phyloP scores from a whole-genome alignment of 2,888 invertebrate species.

The Trissoscelio sp. region DNA sequence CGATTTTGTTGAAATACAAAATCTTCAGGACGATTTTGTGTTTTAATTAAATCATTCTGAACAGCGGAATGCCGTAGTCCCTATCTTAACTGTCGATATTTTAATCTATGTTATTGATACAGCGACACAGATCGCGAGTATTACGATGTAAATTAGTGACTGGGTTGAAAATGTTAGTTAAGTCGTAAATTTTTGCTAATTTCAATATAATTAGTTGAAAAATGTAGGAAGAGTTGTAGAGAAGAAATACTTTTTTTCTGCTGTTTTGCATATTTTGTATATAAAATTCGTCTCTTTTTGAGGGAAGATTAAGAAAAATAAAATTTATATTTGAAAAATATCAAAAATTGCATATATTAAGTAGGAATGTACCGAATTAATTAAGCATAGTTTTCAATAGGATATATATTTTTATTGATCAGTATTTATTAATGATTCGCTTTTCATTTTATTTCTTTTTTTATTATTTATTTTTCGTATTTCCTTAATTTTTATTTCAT shows the following conservation, averaged over 20 bases:
- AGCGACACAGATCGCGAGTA: constrained; percentile 47
- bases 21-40: background rate
- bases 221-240: background rate
- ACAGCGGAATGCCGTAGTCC: constrained; percentile 23
- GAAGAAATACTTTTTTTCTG: constrained; percentile 6
- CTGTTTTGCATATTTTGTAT: constrained; percentile 10
- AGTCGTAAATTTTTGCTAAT: constrained; percentile 19
- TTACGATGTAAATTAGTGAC: constrained; percentile 36
- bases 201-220: constrained; percentile 27
- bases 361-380: too few relatives aligned
- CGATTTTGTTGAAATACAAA: too few relatives aligned
- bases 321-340: too few relatives aligned
- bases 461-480: too few relatives aligned
- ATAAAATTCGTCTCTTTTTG: background rate
- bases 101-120: constrained; percentile 37
- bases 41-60: constrained; percentile 32
- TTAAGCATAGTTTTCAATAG: too few relatives aligned
- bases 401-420: too few relatives aligned
- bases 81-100: constrained; percentile 28
- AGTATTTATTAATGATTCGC: too few relatives aligned
- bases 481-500: too few relatives aligned
- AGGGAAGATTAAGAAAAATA: too few relatives aligned
- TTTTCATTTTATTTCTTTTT: too few relatives aligned
- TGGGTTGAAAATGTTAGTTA: constrained; percentile 16
- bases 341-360: too few relatives aligned